phyloP scores from a whole-genome alignment of 2,797 vertebrate species.

The Cephalopachus bancanus region DNA sequence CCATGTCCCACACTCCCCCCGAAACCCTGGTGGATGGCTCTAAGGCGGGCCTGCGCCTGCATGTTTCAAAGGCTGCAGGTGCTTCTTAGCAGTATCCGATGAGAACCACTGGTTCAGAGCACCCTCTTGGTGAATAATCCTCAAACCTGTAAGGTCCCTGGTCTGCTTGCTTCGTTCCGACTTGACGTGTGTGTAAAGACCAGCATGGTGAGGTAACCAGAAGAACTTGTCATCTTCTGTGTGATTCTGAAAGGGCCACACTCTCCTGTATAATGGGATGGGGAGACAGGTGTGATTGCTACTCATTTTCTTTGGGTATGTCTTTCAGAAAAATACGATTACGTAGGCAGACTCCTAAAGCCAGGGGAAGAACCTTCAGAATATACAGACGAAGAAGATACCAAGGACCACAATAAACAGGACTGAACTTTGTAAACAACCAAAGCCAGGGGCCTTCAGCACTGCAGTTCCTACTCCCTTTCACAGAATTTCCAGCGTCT shows the following conservation, averaged over 20 bases:
- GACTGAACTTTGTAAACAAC: conserved; percentile 95
- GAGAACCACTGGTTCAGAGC: neutral
- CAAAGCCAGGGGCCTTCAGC: conserved; percentile 95
- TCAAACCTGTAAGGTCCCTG: neutral
- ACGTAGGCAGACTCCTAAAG: conserved; percentile 98
- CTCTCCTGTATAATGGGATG: neutral
- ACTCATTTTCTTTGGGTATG: conserved; percentile 79
- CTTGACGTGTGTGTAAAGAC: conserved; percentile 20
- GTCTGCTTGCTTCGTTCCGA: neutral
- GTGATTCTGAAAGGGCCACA: neutral
- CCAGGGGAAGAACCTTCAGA: conserved; percentile 99
- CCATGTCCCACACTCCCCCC: neutral
- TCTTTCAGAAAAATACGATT: conserved; percentile 98
- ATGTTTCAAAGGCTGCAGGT: neutral
- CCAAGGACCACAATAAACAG: conserved; percentile 99
- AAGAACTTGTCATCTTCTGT: neutral
- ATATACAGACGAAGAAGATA: conserved; percentile 99
- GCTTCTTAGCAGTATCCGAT: neutral
- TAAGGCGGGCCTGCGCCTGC: neutral
- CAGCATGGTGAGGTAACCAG: conserved; percentile 1
- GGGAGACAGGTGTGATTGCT: conserved; percentile 23
- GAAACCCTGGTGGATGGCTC: neutral
- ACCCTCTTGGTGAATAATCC: neutral
- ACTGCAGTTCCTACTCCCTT: conserved; percentile 90
- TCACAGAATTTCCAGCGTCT: conserved; percentile 88